A percentile compares a stretch with the other conserved stretches of the same genome.
Evolutionary conservation across 2,888 invertebrate species (phyloP).

Genomic region (Agrochola macilenta): DNA sequence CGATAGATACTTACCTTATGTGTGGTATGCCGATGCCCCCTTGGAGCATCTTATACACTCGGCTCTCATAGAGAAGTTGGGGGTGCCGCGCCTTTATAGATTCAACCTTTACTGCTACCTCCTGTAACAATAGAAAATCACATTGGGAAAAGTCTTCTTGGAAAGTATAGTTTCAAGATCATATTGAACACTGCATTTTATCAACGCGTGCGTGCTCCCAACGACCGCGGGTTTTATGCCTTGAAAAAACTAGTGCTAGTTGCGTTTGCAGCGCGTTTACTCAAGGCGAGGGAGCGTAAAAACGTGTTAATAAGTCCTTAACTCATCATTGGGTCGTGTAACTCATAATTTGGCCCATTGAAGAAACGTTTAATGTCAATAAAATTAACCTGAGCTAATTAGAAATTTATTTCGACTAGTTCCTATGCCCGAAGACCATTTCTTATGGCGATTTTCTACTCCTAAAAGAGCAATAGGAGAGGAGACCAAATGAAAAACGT

Average conservation of each 20-base stretch:
- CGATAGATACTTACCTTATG: conserved; percentile 93
- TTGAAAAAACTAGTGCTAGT: background rate
- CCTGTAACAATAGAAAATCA: conserved; percentile 90
- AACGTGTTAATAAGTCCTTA: background rate
- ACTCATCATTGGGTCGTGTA: background rate
- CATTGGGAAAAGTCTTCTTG: conserved; percentile 4
- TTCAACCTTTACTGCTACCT: conserved; percentile 99
- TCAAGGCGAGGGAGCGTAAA: background rate
- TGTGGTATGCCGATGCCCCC: conserved; percentile 99
- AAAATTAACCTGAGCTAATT: background rate
- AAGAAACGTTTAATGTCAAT: background rate
- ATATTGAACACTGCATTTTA: background rate
- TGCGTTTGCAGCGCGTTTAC: too few relatives aligned
- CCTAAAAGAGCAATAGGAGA: background rate
- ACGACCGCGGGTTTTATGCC: background rate
- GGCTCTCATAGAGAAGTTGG: conserved; percentile 99
- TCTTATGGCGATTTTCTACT: background rate
- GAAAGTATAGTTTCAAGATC: background rate
- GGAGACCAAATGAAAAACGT: background rate
- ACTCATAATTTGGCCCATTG: background rate
- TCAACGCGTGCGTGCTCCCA: background rate
- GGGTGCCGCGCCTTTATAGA: conserved; percentile 99
- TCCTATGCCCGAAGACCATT: background rate
- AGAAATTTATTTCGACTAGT: background rate
- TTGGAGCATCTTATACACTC: conserved; percentile 99